Evolutionary conservation across 2,113 vertebrate species (phyloP), one percentile per base, ranked within the genome.

Genomic region (Mormyrus lacerda): DNA sequence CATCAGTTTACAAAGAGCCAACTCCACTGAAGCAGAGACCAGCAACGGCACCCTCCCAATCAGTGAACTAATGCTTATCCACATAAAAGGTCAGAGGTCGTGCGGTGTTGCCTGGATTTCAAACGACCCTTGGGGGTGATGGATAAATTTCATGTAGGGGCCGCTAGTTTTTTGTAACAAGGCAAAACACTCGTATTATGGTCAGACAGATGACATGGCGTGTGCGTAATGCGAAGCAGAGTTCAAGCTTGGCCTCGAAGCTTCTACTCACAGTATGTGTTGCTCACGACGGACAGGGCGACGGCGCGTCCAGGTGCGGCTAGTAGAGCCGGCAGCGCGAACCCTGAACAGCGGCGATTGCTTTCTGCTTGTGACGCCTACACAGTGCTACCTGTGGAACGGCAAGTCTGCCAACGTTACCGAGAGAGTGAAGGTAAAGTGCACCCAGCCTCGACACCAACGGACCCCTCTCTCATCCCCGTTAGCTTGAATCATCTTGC

Each of bases 301-400:
- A 90, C 93, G 90, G 90, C 93, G 92, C 73, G 94, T 96, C 35
- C 96, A 97, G 94, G 95, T 94, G 11, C 95, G 96, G 13, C 92
- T 96, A 92, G 96, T 95, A 90, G 95, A 95, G 93, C 96, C 96
- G 0, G 91, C 88, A 0, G 92, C 84, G 0, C 87, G 47, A 2
- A 96, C 94, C 0, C 93, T 97, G 82, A 96, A 96, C 93, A 96
- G 96, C 0, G 96, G 96, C 4, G 96, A 96, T 94, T 96, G 96
- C 91, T 97, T 95, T 93, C 93, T 97, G 89, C 93, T 97, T 91
- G 92, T 96, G 50, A 93, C 95, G 0, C 90, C 93, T 0, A 91
- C 94, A 24, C 87, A 92, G 31, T 97, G 96, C 93, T 92, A 93
- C 91, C 88, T 95, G 42, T 97, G 96, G 96, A 95, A 88, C 0